Base-by-base conservation (phyloP, 2,113 vertebrate genomes). In the Ailuropoda melanoleuca region DNA sequence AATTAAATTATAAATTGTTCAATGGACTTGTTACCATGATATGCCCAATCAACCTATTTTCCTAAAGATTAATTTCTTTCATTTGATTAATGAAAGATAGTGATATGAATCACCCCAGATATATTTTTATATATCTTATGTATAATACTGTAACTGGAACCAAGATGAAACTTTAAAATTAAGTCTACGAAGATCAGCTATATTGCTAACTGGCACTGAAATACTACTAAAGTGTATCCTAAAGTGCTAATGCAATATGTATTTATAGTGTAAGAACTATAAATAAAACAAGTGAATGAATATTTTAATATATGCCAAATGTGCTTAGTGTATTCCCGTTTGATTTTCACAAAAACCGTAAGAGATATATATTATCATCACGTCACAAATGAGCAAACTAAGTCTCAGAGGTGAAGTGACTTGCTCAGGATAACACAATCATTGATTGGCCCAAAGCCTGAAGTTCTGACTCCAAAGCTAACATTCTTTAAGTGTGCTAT, bases 1-100 rank as follows among this genome's bases (percentile, higher is more conserved):
- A 96, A 39, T 90, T 90, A 89, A 92, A 78, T 55, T 81, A 48
- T 86, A 93, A 90, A 48, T 95, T 95, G 26, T 80, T 84, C 17
- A 93, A 80, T 0, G 66, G 37, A 90, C 17, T 56, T 56, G 1
- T 72, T 84, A 80, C 11, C 18, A 93, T 72, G 55, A 90, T 62
- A 96, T 15, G 56, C 68, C 56, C 10, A 48, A 34, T 8, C 46
- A 74, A 62, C 26, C 24, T 34, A 82, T 53, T 94, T 83, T 94
- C 43, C 55, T 72, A 26, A 34, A 77, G 58, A 95, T 72, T 86
- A 86, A 89, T 37, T 93, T 72, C 34, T 84, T 91, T 85, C 82
- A 70, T 56, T 66, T 77, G 89, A 78, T 86, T 90, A 78, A 74
- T 74, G 24, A 74, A 93, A 58, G 50, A 72, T 2, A 88, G 15